These are phyloP conservation scores for Hyles vespertilio DNA, from an alignment of 1,140 invertebrate genomes.

Conservation along the genomic window DNA sequence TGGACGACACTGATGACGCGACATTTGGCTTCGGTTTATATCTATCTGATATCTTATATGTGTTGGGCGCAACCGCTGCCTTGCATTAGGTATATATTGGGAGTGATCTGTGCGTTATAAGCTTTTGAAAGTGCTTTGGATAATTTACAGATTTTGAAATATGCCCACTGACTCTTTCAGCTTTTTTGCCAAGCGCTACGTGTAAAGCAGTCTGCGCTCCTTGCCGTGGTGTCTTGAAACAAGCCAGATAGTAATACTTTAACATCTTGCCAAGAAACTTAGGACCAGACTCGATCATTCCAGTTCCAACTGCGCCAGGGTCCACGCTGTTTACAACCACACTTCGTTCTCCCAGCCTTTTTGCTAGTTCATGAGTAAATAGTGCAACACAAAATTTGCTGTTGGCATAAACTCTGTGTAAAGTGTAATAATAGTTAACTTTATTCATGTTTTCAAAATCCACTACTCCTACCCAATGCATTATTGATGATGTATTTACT, in stretches of 20 bases:
- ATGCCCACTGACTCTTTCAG: slow-evolving; percentile 42
- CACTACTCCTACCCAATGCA: slow-evolving; percentile 76
- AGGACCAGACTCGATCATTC: slow-evolving; percentile 32
- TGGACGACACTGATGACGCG: too few relatives aligned
- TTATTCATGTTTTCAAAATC: slow-evolving; percentile 57
- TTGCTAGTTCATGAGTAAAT: slow-evolving; percentile 79
- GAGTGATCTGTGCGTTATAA: too few relatives aligned
- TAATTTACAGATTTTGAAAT: slow-evolving; percentile 41
- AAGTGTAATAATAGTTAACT: slow-evolving; percentile 46
- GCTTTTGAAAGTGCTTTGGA: slow-evolving; percentile 10
- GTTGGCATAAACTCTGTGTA: slow-evolving; percentile 75
- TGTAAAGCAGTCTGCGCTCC: slow-evolving; percentile 54
- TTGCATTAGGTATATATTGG: too few relatives aligned
- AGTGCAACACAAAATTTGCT: slow-evolving; percentile 83
- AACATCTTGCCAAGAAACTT: slow-evolving; percentile 11
- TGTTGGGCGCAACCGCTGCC: too few relatives aligned
- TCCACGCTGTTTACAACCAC: slow-evolving; percentile 76
- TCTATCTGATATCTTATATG: too few relatives aligned
- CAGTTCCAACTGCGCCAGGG: slow-evolving; percentile 77
- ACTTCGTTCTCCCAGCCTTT: slow-evolving; percentile 72
- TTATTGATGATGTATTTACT: slow-evolving; percentile 81
- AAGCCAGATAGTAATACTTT: slow-evolving; percentile 10
- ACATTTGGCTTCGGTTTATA: too few relatives aligned
- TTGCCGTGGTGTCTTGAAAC: slow-evolving; percentile 35
- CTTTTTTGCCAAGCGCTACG: slow-evolving; percentile 34